These are phyloP conservation scores for Cyphomyrus plagiostoma DNA, from an alignment of 2,113 vertebrate genomes.

Conservation along the genomic window DNA sequence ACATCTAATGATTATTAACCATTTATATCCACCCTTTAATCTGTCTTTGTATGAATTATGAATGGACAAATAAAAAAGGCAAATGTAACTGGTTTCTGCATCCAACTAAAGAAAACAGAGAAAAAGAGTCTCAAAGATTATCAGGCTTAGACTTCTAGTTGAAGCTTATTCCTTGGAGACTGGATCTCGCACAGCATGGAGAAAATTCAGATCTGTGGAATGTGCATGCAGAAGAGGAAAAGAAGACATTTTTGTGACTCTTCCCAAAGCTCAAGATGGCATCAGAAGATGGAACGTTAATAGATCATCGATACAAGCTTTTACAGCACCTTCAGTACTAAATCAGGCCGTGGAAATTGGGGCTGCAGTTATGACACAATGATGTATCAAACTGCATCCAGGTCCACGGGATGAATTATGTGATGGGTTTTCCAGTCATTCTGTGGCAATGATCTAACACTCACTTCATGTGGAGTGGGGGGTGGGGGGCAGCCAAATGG, in stretches of 20 bases:
- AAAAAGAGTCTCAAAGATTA: background rate
- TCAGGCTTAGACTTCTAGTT: background rate
- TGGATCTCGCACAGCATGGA: background rate
- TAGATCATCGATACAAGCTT: background rate
- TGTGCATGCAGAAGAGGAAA: background rate
- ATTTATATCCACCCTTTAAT: background rate
- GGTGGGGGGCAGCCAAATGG: constrained; percentile 34
- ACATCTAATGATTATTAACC: background rate
- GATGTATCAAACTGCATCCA: background rate
- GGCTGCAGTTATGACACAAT: background rate
- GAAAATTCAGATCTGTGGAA: background rate
- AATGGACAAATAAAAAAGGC: background rate
- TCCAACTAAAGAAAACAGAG: background rate
- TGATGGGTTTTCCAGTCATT: constrained; percentile 51
- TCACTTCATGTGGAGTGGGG: constrained; percentile 43
- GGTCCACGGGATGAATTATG: constrained; percentile 22
- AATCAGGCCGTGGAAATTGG: background rate
- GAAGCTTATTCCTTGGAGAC: background rate
- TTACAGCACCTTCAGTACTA: background rate
- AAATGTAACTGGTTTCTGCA: background rate
- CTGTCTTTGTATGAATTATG: background rate
- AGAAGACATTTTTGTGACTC: background rate
- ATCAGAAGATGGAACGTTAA: background rate
- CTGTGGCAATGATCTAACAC: constrained; percentile 47
- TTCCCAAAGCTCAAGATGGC: background rate